These are phyloP conservation scores for Aethina tumida DNA, from an alignment of 1,140 invertebrate genomes.

Conservation along the genomic window DNA sequence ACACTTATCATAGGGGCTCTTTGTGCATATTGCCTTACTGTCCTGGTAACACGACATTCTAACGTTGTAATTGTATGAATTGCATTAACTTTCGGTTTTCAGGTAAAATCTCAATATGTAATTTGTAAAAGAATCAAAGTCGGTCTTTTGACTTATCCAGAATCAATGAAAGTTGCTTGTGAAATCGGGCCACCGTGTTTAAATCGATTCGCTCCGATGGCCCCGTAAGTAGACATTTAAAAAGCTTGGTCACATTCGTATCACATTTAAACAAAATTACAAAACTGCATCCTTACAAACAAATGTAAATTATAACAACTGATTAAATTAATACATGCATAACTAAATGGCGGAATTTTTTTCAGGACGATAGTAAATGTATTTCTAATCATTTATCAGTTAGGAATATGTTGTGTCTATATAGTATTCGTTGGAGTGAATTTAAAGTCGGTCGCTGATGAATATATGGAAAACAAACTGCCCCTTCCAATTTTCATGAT, in stretches of 20 bases:
- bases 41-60: slow-evolving; percentile 46
- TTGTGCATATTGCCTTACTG: slow-evolving; percentile 61
- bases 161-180: slow-evolving; percentile 52
- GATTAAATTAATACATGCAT: background rate
- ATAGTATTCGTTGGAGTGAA: slow-evolving; percentile 74
- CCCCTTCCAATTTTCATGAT: slow-evolving; percentile 38
- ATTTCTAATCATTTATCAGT: slow-evolving; percentile 70
- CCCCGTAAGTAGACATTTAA: slow-evolving; percentile 39
- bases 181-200: slow-evolving; percentile 46
- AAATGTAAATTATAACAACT: background rate
- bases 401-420: slow-evolving; percentile 84
- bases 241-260: slow-evolving; percentile 40
- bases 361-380: slow-evolving; percentile 50
- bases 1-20: slow-evolving; percentile 52
- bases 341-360: slow-evolving; percentile 6
- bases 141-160: slow-evolving; percentile 44
- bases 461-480: slow-evolving; percentile 36
- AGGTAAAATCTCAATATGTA: slow-evolving; percentile 34
- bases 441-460: slow-evolving; percentile 46
- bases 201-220: slow-evolving; percentile 42
- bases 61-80: slow-evolving; percentile 2
- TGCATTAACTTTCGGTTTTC: slow-evolving; percentile 1
- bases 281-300: no score
- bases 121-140: slow-evolving; percentile 33
- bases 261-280: slow-evolving; percentile 14